Percentiles rank a stretch among this genome's conserved stretches.
Conservation (phyloP, 1,140 invertebrate species). For the Agrypnia vestita region DNA sequence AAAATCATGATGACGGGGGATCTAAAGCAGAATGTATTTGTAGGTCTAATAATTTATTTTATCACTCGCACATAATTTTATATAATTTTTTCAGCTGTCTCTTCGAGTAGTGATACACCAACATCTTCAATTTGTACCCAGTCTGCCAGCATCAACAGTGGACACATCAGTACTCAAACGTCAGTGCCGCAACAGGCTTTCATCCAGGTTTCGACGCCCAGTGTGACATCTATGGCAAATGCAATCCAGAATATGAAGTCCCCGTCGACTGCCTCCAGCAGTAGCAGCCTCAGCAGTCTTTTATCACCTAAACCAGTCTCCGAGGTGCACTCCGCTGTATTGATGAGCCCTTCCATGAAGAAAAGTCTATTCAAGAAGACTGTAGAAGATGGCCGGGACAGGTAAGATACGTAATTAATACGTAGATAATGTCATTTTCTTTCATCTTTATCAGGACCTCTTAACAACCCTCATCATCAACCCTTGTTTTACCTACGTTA, state of each 20-base stretch:
- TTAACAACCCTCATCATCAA: no score
- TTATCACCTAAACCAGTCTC: constrained; percentile 63
- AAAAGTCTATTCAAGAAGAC: constrained; percentile 91
- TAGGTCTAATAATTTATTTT: background rate
- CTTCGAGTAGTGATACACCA: constrained; percentile 40
- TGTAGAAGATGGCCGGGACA: constrained; percentile 94
- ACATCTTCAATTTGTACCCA: constrained; percentile 11
- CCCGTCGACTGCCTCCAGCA: constrained; percentile 42
- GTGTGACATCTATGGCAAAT: background rate
- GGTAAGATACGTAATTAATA: no score
- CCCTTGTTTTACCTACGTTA: no score
- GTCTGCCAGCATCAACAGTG: background rate
- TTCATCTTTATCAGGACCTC: no score
- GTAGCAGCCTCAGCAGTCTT: constrained; percentile 46
- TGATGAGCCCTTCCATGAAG: constrained; percentile 73
- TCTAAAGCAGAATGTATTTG: background rate
- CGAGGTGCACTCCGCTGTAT: constrained; percentile 60
- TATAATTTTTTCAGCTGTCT: constrained; percentile 52
- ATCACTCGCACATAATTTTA: background rate
- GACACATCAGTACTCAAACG: background rate
- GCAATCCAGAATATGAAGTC: constrained; percentile 54
- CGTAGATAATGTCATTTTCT: no score
- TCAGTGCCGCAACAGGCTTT: constrained; percentile 18
- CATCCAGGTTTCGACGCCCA: constrained; percentile 24
- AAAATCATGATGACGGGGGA: no score